A percentile compares a stretch with the other conserved stretches of the same genome.
Evolutionary conservation across 2,888 invertebrate genomes (phyloP).

Genomic region (Drosophila infuscata): DNA sequence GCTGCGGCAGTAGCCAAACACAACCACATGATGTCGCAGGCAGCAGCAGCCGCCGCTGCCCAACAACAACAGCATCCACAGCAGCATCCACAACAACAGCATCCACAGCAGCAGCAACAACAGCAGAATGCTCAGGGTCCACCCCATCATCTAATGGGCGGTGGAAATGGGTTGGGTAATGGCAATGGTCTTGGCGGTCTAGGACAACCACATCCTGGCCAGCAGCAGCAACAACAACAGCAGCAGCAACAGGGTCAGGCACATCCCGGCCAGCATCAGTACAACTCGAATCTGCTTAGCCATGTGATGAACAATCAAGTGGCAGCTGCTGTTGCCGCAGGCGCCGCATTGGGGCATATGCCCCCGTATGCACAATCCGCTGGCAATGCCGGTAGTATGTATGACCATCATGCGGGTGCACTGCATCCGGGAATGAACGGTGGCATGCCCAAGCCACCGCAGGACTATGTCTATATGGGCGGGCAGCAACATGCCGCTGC

Average conservation of each 20-base stretch:
- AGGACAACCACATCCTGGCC: slow-evolving; percentile 86
- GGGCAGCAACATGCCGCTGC: slow-evolving; percentile 82
- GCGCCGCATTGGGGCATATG: slow-evolving; percentile 82
- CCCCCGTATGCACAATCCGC: slow-evolving; percentile 82
- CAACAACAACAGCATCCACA: slow-evolving; percentile 86
- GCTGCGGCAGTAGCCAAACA: slow-evolving; percentile 83
- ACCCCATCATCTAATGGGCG: slow-evolving; percentile 86
- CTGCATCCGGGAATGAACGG: slow-evolving; percentile 84
- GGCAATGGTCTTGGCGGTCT: slow-evolving; percentile 86
- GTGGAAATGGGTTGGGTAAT: slow-evolving; percentile 83
- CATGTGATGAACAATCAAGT: slow-evolving; percentile 84
- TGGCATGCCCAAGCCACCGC: slow-evolving; percentile 77
- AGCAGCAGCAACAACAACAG: slow-evolving; percentile 70
- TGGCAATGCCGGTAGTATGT: slow-evolving; percentile 78
- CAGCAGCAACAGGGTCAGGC: slow-evolving; percentile 57
- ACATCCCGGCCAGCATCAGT: slow-evolving; percentile 77
- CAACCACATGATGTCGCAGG: slow-evolving; percentile 84
- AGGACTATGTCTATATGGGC: slow-evolving; percentile 84
- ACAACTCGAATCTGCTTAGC: slow-evolving; percentile 84
- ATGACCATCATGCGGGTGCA: slow-evolving; percentile 82
- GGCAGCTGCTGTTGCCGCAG: slow-evolving; percentile 77
- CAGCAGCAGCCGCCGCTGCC: slow-evolving; percentile 79
- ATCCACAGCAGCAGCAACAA: slow-evolving; percentile 86
- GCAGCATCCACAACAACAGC: slow-evolving; percentile 85
- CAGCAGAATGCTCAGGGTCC: slow-evolving; percentile 86